A percentile compares a stretch with the other conserved stretches of the same genome.
phyloP scores from a whole-genome alignment of 2,797 vertebrate species.

The Lacerta bilineata region DNA sequence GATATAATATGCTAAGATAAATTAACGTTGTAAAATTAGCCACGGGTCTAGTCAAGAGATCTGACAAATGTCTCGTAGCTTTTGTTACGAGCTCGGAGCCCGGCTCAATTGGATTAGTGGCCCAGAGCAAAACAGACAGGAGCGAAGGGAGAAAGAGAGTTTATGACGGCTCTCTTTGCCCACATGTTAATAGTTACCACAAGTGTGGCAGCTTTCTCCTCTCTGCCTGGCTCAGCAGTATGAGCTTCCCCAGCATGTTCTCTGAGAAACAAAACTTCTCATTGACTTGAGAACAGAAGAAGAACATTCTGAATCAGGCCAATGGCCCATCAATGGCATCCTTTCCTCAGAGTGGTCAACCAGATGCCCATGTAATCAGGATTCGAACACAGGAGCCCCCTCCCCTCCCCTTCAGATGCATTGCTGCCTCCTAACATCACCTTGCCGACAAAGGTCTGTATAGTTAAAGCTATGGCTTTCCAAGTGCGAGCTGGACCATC shows the following conservation, averaged over 20 bases:
- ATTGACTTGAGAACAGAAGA: too few relatives aligned
- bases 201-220: constrained; percentile 55
- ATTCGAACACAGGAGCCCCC: too few relatives aligned
- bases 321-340: too few relatives aligned
- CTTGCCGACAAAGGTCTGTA: too few relatives aligned
- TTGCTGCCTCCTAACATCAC: too few relatives aligned
- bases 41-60: constrained; percentile 70
- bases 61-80: constrained; percentile 71
- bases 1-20: constrained; percentile 75
- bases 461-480: too few relatives aligned
- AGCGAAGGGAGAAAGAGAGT: constrained; percentile 35
- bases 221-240: constrained; percentile 26
- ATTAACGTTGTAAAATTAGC: constrained; percentile 76
- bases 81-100: constrained; percentile 38
- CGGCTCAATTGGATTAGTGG: constrained; percentile 72
- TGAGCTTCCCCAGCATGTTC: background rate
- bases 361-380: too few relatives aligned
- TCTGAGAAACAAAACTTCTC: background rate
- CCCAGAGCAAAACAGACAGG: constrained; percentile 66
- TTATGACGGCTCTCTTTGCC: constrained; percentile 43
- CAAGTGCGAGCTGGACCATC: too few relatives aligned
- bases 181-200: constrained; percentile 37
- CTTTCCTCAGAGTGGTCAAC: too few relatives aligned
- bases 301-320: too few relatives aligned
- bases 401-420: too few relatives aligned